Evolutionary conservation across 2,797 vertebrate species (phyloP), one percentile per base, ranked within the genome.

Genomic region (Danio tinwini): DNA sequence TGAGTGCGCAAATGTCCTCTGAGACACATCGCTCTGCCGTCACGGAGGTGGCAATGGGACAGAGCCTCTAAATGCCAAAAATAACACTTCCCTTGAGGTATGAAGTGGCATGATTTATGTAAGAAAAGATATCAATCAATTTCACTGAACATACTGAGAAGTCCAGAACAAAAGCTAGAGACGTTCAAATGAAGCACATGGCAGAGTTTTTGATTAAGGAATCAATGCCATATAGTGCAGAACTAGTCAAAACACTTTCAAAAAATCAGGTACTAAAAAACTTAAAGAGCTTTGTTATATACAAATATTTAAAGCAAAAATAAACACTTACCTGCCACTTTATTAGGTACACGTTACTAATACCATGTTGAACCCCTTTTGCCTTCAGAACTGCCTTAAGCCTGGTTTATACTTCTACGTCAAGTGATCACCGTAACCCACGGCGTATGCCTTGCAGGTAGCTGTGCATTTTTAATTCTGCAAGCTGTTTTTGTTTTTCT

Each of bases 11-110:
- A 42, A 71, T 50, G 76, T 62, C 47, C 76, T 52, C 67, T 13
- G 63, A 68, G 75, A 77, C 50, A 6, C 9, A 2, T 1, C n/a
- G 50, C n/a, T 65, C 62, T 65, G 74, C 40, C 62, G 4, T 76
- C 74, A 76, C 17, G 59, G 14, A 56, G 2, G 21, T 47, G 63
- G 63, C 63, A n/a, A 39, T 37, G 19, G 70, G 42, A 47, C 55
- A 59, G 40, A 29, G 71, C 56, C 55, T 68, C 13, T 14, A 55
- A 73, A 76, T 13, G 53, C 16, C 64, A 50, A 69, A 69, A 69
- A 69, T 78, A 77, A 49, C 64, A 56, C 62, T 58, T 69, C 44
- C 44, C 53, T 69, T 2, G n/a, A 69, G 75, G 53, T 69, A 58
- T 50, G 64, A 59, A 78, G 49, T 61, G 64, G 7, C n/a, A 69